A percentile compares a stretch with the other conserved stretches of the same genome.
Conservation (phyloP, 2,797 vertebrate genomes). For the Enteromius viviparus region DNA sequence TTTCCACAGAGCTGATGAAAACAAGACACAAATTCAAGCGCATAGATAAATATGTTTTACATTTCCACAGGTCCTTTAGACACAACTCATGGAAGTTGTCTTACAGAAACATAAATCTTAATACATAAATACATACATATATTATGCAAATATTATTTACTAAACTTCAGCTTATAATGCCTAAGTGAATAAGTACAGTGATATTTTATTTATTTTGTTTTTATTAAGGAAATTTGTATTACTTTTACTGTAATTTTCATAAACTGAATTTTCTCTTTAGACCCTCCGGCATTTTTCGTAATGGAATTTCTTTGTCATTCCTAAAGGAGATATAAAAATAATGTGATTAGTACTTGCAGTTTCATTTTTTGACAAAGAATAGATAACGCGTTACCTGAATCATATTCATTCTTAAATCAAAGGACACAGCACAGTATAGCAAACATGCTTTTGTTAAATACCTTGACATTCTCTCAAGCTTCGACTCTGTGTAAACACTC, state of each 20-base stretch:
- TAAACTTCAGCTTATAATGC: neutral
- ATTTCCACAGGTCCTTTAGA: neutral
- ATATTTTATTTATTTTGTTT: neutral
- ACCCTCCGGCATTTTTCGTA: neutral
- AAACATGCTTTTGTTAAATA: conserved; percentile 22
- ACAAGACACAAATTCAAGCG: neutral
- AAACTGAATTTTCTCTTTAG: conserved; percentile 7
- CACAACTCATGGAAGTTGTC: neutral
- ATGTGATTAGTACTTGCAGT: neutral
- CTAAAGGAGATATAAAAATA: neutral
- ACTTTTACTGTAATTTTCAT: neutral
- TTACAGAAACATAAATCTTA: neutral
- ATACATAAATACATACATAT: neutral
- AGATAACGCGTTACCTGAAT: neutral
- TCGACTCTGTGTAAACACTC: conserved; percentile 82
- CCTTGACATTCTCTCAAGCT: conserved; percentile 77
- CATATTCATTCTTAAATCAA: neutral
- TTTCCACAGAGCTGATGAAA: neutral
- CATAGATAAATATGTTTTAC: neutral
- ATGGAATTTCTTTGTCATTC: neutral
- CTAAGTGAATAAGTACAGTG: neutral
- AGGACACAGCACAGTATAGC: neutral
- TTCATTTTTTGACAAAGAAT: neutral
- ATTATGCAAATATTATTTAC: neutral
- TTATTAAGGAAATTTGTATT: neutral